phyloP scores from a whole-genome alignment of 1,140 invertebrate genomes.

The Trachymyrmex septentrionalis region DNA sequence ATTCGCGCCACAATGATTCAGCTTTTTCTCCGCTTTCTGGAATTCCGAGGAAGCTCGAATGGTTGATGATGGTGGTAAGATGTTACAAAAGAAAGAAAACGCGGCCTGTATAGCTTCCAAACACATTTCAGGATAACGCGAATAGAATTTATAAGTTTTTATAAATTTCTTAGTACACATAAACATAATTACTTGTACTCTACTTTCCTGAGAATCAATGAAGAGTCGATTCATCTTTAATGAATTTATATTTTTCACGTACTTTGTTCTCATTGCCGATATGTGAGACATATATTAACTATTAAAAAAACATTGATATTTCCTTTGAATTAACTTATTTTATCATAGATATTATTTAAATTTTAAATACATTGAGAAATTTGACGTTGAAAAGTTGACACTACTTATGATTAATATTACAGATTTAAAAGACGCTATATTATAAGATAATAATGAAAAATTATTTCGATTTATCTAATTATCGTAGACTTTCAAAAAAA shows the following conservation, averaged over 20 bases:
- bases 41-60: constrained; percentile 18
- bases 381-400: neutral
- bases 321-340: neutral
- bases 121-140: constrained; percentile 18
- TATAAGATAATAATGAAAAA: neutral
- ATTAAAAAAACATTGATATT: neutral
- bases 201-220: neutral
- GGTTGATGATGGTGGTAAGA: constrained; percentile 2
- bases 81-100: constrained; percentile 33
- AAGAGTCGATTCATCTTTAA: neutral
- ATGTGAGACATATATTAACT: neutral
- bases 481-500: neutral
- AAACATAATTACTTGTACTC: neutral
- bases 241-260: neutral
- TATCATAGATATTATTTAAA: neutral
- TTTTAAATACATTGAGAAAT: neutral
- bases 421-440: neutral
- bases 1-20: constrained; percentile 66
- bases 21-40: constrained; percentile 59
- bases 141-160: constrained; percentile 30
- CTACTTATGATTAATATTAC: neutral
- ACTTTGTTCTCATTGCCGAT: neutral
- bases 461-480: neutral
- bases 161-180: neutral
- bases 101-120: neutral